Conservation (phyloP, 2,113 vertebrate genomes). For the Pseudorectes ferrugineus region DNA sequence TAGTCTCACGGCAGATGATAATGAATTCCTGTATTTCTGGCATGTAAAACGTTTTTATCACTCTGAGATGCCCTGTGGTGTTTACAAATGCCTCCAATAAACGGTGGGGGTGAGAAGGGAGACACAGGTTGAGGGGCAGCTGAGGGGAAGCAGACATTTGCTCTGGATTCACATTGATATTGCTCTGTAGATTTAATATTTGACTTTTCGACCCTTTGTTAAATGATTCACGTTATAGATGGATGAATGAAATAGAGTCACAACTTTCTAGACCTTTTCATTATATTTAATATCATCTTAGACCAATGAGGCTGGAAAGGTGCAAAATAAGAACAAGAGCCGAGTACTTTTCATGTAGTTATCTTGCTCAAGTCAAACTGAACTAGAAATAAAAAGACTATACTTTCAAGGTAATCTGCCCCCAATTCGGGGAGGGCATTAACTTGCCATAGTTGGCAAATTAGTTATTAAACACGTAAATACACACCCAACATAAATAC, state of each 20-base stretch:
- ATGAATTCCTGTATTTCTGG: not conserved
- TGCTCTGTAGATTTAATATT: not conserved
- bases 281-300: not conserved
- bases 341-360: not conserved
- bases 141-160: not conserved
- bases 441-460: not conserved
- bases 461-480: not conserved
- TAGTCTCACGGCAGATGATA: not conserved
- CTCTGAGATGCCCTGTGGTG: not conserved
- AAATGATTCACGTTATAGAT: not conserved
- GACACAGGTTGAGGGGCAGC: not conserved
- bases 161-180: not conserved
- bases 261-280: not conserved
- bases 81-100: not conserved
- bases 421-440: not conserved
- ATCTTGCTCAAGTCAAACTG: not conserved
- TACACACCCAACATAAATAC: not conserved
- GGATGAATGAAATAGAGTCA: not conserved
- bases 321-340: not conserved
- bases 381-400: not conserved
- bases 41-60: not conserved
- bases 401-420: not conserved
- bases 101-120: rapidly evolving
- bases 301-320: not conserved
- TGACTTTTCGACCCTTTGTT: not conserved